These are phyloP conservation scores for Platygyra sinensis DNA, from an alignment of 64 coral and sea anemone genomes.

Conservation along the genomic window DNA sequence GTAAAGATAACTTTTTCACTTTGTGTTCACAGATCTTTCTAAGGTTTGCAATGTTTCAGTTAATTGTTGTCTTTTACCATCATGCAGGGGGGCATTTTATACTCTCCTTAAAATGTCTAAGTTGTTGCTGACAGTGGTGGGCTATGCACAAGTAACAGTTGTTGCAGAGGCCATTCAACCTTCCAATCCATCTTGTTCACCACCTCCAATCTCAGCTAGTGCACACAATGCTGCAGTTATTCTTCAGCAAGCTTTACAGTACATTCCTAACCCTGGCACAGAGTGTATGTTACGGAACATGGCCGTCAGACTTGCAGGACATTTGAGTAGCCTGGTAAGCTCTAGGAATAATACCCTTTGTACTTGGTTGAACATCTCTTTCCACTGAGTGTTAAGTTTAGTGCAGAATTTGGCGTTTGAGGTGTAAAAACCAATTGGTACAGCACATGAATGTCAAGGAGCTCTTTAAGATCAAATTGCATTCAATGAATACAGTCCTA, in stretches of 20 bases:
- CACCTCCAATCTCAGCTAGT: conserved; percentile 71
- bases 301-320: conserved; percentile 76
- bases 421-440: too few species aligned
- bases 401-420: too few species aligned
- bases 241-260: conserved; percentile 89
- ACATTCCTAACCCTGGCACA: conserved; percentile 86
- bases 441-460: too few species aligned
- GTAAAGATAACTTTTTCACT: too few species aligned
- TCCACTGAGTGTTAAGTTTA: too few species aligned
- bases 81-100: conserved; percentile 69
- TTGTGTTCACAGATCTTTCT: too few species aligned
- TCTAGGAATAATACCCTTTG: neutral
- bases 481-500: too few species aligned
- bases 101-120: conserved; percentile 89
- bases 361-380: neutral
- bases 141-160: conserved; percentile 92
- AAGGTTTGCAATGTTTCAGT: neutral
- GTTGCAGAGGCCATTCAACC: conserved; percentile 92
- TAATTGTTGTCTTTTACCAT: conserved; percentile 18
- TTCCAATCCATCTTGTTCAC: conserved; percentile 43
- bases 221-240: conserved; percentile 95
- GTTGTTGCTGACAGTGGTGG: conserved; percentile 85
- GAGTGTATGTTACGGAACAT: conserved; percentile 92
- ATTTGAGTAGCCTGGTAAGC: conserved; percentile 79
- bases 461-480: too few species aligned